Percentiles rank a stretch among this genome's conserved stretches.
phyloP scores from a whole-genome alignment of 2,797 vertebrate species.

The Okamejei kenojei region DNA sequence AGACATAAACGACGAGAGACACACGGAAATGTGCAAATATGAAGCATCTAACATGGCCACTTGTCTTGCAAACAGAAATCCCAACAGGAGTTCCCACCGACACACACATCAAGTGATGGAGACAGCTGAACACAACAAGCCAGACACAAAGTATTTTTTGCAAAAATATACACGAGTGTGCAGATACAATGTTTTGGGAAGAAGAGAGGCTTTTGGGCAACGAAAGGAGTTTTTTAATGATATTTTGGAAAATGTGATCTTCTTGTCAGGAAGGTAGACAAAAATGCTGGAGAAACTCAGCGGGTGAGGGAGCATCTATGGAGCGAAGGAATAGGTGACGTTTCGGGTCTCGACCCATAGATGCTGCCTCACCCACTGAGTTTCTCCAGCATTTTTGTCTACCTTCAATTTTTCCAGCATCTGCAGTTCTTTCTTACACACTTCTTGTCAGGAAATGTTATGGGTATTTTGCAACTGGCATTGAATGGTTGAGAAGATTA shows the following conservation, averaged over 20 bases:
- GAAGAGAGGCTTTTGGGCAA: neutral
- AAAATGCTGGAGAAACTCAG: no score
- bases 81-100: neutral
- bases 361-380: no score
- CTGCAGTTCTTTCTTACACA: no score
- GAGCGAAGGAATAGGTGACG: no score
- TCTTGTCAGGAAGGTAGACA: no score
- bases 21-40: conserved; percentile 36
- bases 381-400: no score
- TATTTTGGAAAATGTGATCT: neutral
- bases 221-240: neutral
- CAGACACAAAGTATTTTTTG: conserved; percentile 1
- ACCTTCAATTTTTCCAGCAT: no score
- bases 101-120: conserved; percentile 8
- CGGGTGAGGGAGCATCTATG: no score
- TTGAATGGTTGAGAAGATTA: neutral
- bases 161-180: conserved; percentile 24
- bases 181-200: neutral
- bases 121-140: conserved; percentile 1
- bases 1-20: conserved; percentile 21
- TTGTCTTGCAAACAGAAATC: neutral
- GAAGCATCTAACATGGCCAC: conserved; percentile 12
- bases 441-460: neutral
- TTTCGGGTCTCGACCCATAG: no score
- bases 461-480: neutral